These are phyloP conservation scores for Tipula confusa DNA, from an alignment of 2,888 invertebrate species.

Conservation along the genomic window DNA sequence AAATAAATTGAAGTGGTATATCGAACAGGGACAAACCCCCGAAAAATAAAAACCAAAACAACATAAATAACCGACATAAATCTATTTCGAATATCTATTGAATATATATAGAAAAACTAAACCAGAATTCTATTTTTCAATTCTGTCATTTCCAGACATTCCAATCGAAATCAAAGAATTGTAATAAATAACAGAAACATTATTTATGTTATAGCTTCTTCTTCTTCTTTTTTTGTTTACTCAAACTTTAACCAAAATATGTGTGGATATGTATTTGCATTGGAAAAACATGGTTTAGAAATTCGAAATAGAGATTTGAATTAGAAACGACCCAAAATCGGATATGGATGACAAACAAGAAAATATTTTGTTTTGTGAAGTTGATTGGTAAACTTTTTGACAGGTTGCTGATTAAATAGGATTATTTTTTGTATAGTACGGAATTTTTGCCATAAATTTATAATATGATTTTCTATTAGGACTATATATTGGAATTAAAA, in stretches of 20 bases:
- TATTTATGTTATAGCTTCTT: background rate
- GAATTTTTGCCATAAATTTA: too few relatives aligned
- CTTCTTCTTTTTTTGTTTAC: background rate
- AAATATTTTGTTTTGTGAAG: background rate
- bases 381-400: background rate
- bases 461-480: too few relatives aligned
- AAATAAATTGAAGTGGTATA: background rate
- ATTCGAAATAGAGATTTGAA: background rate
- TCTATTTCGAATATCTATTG: background rate
- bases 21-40: background rate
- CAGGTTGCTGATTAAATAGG: background rate
- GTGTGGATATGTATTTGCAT: background rate
- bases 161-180: slow-evolving; percentile 25
- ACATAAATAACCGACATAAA: background rate
- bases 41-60: background rate
- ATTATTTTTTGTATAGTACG: background rate
- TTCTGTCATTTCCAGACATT: background rate
- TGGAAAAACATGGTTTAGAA: background rate
- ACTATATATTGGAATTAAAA: too few relatives aligned
- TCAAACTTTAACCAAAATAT: background rate
- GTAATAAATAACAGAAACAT: background rate
- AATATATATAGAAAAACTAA: background rate
- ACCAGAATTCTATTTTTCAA: slow-evolving; percentile 20
- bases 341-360: slow-evolving; percentile 9
- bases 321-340: background rate